Evolutionary conservation across 2,797 vertebrate genomes (phyloP), one percentile per base, ranked within the genome.

Genomic region (Danio aesculapii): DNA sequence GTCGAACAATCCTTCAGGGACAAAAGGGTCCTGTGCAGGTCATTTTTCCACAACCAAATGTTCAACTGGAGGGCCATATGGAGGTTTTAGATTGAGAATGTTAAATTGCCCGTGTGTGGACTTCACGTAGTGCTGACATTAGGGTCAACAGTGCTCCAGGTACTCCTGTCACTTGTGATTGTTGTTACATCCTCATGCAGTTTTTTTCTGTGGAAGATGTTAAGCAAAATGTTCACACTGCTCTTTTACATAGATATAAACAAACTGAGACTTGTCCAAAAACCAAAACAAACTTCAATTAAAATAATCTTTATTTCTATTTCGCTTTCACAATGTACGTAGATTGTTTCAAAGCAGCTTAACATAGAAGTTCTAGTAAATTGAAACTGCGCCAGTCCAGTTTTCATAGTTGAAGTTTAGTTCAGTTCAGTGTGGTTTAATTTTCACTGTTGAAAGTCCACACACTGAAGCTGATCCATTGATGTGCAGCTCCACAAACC

Each of bases 11-110:
- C 82, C 83, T 83, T 80, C 16, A 46, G 72, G 85, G 79, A 78
- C 59, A 81, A 74, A 81, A 67, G 87, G 82, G 83, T 85, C 84
- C 73, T 80, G 44, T 59, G 67, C 63, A 76, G 81, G 69, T 70
- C 84, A 78, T 71, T 87, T 76, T 81, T 74, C 77, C 68, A 80
- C 85, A 81, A 84, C 84, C 10, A 88, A 88, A 86, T 55, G 79
- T 66, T 86, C 87, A 82, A 80, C 83, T 82, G 50, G 81, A 87
- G 81, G 67, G 81, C 41, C 82, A 79, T 85, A 79, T 84, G 85
- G 81, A 49, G 52, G 58, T 58, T 80, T 73, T 66, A 77, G 68
- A 69, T 74, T 77, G 46, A 73, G 49, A 61, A 59, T 44, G 61
- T 80, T 83, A 74, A 82, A 85, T 77, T 62, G 61, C 6, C 59